These are phyloP conservation scores for Ictalurus punctatus DNA, from an alignment of 2,113 vertebrate genomes.

Conservation along the genomic window DNA sequence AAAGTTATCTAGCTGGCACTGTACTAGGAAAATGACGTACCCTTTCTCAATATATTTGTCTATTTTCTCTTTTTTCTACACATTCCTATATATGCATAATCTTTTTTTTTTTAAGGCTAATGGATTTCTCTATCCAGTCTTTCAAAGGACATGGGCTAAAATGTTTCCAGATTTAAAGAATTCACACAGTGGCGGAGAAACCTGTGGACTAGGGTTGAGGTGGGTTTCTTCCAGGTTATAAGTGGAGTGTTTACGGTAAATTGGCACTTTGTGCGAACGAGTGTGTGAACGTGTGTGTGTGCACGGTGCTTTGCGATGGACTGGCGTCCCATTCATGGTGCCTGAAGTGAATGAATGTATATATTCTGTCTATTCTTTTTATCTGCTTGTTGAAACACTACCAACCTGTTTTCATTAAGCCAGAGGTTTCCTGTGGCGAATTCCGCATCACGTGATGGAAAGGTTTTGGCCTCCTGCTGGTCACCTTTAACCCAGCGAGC, in stretches of 20 bases:
- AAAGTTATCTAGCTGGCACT: background rate
- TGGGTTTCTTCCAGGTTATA: too few species aligned
- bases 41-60: background rate
- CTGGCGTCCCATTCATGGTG: background rate
- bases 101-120: background rate
- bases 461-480: conserved; percentile 62
- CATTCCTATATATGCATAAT: background rate
- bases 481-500: conserved; percentile 69
- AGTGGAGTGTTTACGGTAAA: too few species aligned
- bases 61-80: background rate
- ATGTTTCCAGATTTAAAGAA: background rate
- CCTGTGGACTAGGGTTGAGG: too few species aligned
- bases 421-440: background rate
- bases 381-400: background rate
- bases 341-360: background rate
- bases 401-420: conserved; percentile 24
- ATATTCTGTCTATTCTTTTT: background rate
- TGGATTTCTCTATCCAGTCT: background rate
- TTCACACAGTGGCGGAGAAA: background rate
- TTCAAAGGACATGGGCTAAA: background rate
- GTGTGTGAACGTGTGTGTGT: too few species aligned
- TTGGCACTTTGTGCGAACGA: too few species aligned
- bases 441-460: conserved; percentile 55
- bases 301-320: background rate
- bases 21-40: background rate